Evolutionary conservation across 2,888 invertebrate genomes (phyloP), one percentile per base, ranked within the genome.

Genomic region (Beris morrisii): DNA sequence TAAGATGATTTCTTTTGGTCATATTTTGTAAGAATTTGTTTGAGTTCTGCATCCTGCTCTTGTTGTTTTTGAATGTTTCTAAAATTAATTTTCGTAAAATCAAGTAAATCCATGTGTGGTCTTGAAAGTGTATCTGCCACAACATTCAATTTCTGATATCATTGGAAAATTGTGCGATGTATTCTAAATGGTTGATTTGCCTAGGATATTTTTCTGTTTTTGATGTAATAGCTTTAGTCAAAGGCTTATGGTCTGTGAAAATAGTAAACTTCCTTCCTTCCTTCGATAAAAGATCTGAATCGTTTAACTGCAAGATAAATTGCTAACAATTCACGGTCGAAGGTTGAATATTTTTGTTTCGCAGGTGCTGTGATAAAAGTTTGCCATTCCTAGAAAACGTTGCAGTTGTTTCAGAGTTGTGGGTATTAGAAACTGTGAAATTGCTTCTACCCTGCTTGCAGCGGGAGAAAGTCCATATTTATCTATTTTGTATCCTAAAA

Each of bases 241-340:
- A 28, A 1, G 65, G 65, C 44, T 55, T 65, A 28, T 56, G 55
- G 11, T 65, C 38, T 13, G 53, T 57, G 11, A 56, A 57, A 0
- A 65, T 48, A 0, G 43, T 30, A 32, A 59, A 59, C 1, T 31
- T 9, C n/a, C 9, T 31, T n/a, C n/a, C n/a, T n/a, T 3, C 73
- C 77, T 71, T 81, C 79, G 0, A 80, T 54, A 72, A 77, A 73
- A 32, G 75, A 71, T 6, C 74, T 68, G 66, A 80, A 81, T 64
- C 76, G 70, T 55, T 73, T 73, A 1, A 79, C 71, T 0, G 75
- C 74, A 32, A 72, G 68, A 56, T 77, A 80, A 0, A 78, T 75
- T 0, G 77, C 78, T 4, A 79, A 70, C 0, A 80, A 72, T 70
- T 78, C 77, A 5, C 77, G 43, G 65, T 81, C 78, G 68, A 77